Base-by-base conservation (phyloP, 2,888 invertebrate species). In the Slavum lentiscoides region DNA sequence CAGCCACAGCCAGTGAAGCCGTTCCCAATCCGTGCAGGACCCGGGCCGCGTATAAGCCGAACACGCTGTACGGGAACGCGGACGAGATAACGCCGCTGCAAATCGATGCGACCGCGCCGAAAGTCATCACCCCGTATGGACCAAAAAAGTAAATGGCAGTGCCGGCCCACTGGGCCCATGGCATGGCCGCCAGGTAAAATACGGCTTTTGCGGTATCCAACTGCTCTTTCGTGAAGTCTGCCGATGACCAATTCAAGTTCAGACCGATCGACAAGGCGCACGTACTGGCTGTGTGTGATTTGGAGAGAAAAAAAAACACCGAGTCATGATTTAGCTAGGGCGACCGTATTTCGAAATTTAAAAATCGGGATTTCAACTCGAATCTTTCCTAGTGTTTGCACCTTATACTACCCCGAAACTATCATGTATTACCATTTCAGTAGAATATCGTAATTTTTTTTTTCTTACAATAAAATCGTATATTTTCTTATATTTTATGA, bases 1-100 rank as follows among this genome's bases (percentile, higher is more conserved):
- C 30, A 43, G 68, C 68, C 30, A 76, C 69, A n/a, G 76, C 68
- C 49, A 76, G 68, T 49, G 76, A 76, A 8, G 58, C 76, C 21
- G 61, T 61, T 13, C 30, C 76, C n/a, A 49, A 69, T 13, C 76
- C 76, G n/a, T 69, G 76, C 49, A 76, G 61, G 4, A 21, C 37
- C n/a, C 61, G n/a, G 30, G 15, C 61, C n/a, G 15, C 23, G 76
- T 61, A 76, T 5, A 49, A 3, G 49, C n/a, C 7, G 43, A 9
- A 13, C 11, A 30, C 17, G 49, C 8, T 17, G 6, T n/a, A 21
- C 1, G 68, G 49, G 49, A 9, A 19, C 1, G 6, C 21, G 9
- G 30, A 2, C 17, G 15, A 9, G 1, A 69, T 8, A 9, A 49
- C 2, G 49, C 30, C 37, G 5, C 43, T 68, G 68, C 7, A 49